Conservation (phyloP, 2,888 invertebrate genomes). For the Agelastica alni region DNA sequence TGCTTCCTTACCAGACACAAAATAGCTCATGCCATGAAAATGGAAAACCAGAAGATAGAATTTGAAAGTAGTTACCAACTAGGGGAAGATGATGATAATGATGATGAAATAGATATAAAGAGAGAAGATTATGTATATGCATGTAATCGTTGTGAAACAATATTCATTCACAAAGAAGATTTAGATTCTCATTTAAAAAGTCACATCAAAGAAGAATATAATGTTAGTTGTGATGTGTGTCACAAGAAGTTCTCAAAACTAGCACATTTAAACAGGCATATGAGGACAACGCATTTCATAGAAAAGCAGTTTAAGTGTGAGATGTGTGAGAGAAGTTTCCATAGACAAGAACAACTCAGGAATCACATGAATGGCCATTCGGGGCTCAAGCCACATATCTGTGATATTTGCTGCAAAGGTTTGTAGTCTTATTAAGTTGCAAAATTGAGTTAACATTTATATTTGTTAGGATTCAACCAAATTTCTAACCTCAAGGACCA, state of each 20-base stretch:
- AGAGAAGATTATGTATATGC: slow-evolving; percentile 35
- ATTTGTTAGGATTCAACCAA: slow-evolving; percentile 55
- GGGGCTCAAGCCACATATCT: slow-evolving; percentile 62
- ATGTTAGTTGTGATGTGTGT: slow-evolving; percentile 60
- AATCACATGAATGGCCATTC: slow-evolving; percentile 65
- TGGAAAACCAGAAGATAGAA: slow-evolving; percentile 41
- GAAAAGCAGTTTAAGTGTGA: slow-evolving; percentile 61
- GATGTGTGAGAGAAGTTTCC: slow-evolving; percentile 63
- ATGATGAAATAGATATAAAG: slow-evolving; percentile 25
- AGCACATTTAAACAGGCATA: slow-evolving; percentile 59
- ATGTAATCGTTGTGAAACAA: slow-evolving; percentile 37
- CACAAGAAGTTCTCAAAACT: slow-evolving; percentile 60
- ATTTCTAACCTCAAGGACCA: slow-evolving; percentile 58
- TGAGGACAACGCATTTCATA: slow-evolving; percentile 61
- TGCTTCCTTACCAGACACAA: too few species aligned
- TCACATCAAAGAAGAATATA: slow-evolving; percentile 30
- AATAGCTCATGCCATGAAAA: slow-evolving; percentile 49
- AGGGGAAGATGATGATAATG: slow-evolving; percentile 31
- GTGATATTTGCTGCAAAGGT: slow-evolving; percentile 64
- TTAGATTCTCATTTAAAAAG: slow-evolving; percentile 38
- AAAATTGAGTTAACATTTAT: background rate
- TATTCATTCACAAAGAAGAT: slow-evolving; percentile 38
- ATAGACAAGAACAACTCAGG: slow-evolving; percentile 62
- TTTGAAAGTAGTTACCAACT: slow-evolving; percentile 33
- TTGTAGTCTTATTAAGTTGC: slow-evolving; percentile 9